Base-by-base conservation (phyloP, 2,888 invertebrate genomes). In the Drosophila paramelanica region DNA sequence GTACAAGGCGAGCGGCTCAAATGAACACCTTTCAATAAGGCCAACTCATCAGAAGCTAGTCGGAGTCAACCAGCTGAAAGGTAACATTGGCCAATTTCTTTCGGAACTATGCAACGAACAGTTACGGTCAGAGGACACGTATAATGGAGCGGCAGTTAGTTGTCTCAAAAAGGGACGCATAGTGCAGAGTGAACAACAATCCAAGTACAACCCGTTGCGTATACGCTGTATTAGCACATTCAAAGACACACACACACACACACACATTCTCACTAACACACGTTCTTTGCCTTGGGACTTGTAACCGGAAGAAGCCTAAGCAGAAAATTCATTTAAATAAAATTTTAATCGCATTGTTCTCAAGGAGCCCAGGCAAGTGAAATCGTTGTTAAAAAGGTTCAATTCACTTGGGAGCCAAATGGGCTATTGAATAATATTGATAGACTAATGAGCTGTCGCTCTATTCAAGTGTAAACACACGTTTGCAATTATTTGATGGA, bases 71-170 rank as follows among this genome's bases (percentile, higher is more conserved):
- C 67, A 75, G 75, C 81, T 65, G 73, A 81, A 89, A 81, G 88
- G 67, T 72, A 76, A 82, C 88, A 82, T 85, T 72, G 71, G 67
- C 39, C 67, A 68, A 83, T 78, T 81, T 75, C 74, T 66, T 80
- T 68, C 41, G 64, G 56, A 27, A 56, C 52, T 45, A 52, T 64
- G 50, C 27, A 55, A 49, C 41, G 71, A 61, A 65, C 66, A 69
- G 81, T 78, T 88, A 89, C 89, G 90, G 82, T 82, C 82, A 75
- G 72, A 81, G 82, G 80, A 78, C 74, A 89, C 73, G 75, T 76
- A 89, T 82, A 88, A 88, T 87, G 73, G 85, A 82, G 83, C 71
- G 83, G 46, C 74, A 70, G 72, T 74, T 83, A 79, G 77, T 56
- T 80, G 64, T 43, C 67, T 27, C 45, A 52, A 66, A 73, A 79